phyloP scores from a whole-genome alignment of 2,888 invertebrate genomes.

The Acleris literana region DNA sequence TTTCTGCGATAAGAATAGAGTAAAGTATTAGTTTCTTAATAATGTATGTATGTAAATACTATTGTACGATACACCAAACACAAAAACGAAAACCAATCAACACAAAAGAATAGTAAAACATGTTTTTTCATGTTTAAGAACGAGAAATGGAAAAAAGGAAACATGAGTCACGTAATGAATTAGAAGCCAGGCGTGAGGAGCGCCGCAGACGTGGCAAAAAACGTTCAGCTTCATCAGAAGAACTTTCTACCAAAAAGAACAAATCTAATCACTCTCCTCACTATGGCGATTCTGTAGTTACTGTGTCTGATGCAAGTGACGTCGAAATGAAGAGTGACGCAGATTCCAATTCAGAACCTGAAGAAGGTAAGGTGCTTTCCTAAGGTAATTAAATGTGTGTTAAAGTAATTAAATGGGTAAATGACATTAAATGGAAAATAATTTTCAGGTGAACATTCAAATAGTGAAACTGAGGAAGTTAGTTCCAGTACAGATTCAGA shows the following conservation, averaged over 20 bases:
- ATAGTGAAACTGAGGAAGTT: constrained; percentile 79
- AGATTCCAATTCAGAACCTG: constrained; percentile 64
- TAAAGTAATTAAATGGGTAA: no score
- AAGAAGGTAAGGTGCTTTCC: constrained; percentile 60
- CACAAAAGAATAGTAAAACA: not conserved
- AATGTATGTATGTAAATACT: no score
- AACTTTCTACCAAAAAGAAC: constrained; percentile 63
- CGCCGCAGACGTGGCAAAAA: constrained; percentile 80
- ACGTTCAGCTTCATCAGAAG: constrained; percentile 65
- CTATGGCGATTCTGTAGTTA: constrained; percentile 73
- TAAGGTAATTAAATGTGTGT: not conserved
- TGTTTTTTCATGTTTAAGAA: constrained; percentile 66
- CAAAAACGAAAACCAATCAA: no score
- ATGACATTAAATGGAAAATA: not conserved
- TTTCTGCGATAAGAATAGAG: no score
- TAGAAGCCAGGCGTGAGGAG: constrained; percentile 88
- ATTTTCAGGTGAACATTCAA: constrained; percentile 72
- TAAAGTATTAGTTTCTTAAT: no score
- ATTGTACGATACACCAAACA: no score
- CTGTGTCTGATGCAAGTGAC: constrained; percentile 78
- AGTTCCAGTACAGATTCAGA: constrained; percentile 70
- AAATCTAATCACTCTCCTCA: constrained; percentile 66
- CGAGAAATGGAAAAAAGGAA: constrained; percentile 91
- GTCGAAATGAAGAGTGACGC: constrained; percentile 77
- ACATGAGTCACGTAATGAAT: constrained; percentile 88